Percentiles rank a stretch among this genome's conserved stretches.
These are phyloP conservation scores for Aspiorhynchus laticeps DNA, from an alignment of 2,113 vertebrate species.

Conservation along the genomic window DNA sequence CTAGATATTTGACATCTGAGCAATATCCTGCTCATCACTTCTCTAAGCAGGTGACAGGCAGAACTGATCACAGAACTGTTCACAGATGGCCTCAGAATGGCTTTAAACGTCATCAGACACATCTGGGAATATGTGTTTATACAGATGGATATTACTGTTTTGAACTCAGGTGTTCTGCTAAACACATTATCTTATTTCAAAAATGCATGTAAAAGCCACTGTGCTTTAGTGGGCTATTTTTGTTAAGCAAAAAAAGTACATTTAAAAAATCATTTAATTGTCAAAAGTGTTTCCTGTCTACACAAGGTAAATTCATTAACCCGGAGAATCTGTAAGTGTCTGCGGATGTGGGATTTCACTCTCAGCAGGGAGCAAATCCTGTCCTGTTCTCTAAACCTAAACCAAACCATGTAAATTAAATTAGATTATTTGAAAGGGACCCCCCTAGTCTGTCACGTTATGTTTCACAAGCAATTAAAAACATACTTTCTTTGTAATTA, in stretches of 20 bases:
- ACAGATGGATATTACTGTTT: constrained; percentile 11
- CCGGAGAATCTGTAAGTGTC: not conserved
- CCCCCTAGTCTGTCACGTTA: no score
- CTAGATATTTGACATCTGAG: not conserved
- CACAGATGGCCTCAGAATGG: not conserved
- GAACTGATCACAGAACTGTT: not conserved
- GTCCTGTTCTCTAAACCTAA: not conserved
- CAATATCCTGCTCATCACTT: not conserved
- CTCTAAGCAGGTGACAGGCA: constrained; percentile 6
- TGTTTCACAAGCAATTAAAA: not conserved
- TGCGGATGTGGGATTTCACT: constrained; percentile 10
- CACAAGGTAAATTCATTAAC: constrained; percentile 35
- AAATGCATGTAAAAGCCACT: not conserved
- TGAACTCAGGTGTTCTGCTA: constrained; percentile 29
- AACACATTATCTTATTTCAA: constrained; percentile 26
- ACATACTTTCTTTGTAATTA: not conserved
- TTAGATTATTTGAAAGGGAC: not conserved
- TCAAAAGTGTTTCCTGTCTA: constrained; percentile 9
- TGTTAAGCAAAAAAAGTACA: not conserved
- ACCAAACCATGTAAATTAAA: not conserved
- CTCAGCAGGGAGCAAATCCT: not conserved
- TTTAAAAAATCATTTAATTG: not conserved
- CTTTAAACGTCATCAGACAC: constrained; percentile 5
- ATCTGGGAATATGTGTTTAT: not conserved
- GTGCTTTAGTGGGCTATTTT: not conserved